Evolutionary conservation across 1,140 invertebrate genomes (phyloP), one percentile per base, ranked within the genome.

Genomic region (Drosophila subobscura): DNA sequence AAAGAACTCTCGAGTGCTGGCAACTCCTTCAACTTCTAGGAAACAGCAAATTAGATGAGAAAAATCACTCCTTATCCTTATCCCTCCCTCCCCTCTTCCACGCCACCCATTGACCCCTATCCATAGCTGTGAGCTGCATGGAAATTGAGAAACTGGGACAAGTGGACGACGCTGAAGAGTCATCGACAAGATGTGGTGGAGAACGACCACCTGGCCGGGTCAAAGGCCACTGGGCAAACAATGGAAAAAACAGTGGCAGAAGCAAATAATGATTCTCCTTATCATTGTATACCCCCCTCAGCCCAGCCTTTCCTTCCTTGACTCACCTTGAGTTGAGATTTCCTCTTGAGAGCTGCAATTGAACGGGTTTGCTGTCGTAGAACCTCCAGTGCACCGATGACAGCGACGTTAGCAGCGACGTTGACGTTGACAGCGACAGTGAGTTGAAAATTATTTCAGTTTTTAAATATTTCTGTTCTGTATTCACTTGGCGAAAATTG

Each of bases 281-380:
- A 41, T 50, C 40, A 50, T 37, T 37, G 33, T 37, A 20, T 33
- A 54, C 33, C 14, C 12, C 14, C 14, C 29, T 7, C 12, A 2
- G 7, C 22, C 33, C 14, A 7, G 16, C 25, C 27, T 8, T 12
- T 14, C 14, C 22, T 44, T 29, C 25, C 10, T 60, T 20, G 1
- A 55, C 64, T 85, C 89, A 91, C 90, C 90, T 91, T 91, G 90
- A 91, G 78, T 83, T 91, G 89, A 67, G 90, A 91, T 91, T 91
- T 91, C 72, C 89, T 91, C 72, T 89, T 91, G 57, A 91, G 90
- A 64, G 86, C 89, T 58, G 90, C 90, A 89, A 91, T 91, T 74
- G 90, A 91, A 71, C 90, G 89, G 42, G 90, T 85, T 79, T 88
- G 90, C 66, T 91, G 90, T 59, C 89, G 72, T 75, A 91, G 55